Percentiles rank a stretch among this genome's conserved stretches.
Conservation (phyloP, 2,888 invertebrate species). For the Apoda limacodes region DNA sequence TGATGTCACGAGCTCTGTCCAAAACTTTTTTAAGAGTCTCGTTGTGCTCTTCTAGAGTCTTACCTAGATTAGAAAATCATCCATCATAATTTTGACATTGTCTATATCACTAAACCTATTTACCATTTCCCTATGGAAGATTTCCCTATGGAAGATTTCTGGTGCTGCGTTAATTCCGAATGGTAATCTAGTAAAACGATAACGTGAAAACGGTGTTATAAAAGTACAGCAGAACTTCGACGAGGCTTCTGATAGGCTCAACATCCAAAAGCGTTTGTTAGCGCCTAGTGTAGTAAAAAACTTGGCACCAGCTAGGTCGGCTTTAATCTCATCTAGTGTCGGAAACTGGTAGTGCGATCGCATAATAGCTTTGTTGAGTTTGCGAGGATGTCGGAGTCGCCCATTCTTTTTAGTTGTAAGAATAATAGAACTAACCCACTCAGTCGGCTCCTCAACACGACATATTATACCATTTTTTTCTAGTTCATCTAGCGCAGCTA, state of each 20-base stretch:
- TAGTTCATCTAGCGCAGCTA: slow-evolving; percentile 11
- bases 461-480: slow-evolving; percentile 10
- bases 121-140: too few relatives aligned
- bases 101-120: slow-evolving; percentile 15
- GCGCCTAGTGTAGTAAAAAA: too few relatives aligned
- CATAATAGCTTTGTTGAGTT: slow-evolving; percentile 15
- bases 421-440: slow-evolving; percentile 17
- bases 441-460: slow-evolving; percentile 15
- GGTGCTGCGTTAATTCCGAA: slow-evolving; percentile 19
- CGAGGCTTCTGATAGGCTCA: slow-evolving; percentile 9
- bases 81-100: slow-evolving; percentile 14
- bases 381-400: slow-evolving; percentile 15
- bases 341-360: slow-evolving; percentile 18
- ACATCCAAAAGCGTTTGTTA: slow-evolving; percentile 20
- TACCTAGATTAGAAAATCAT: slow-evolving; percentile 19
- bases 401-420: slow-evolving; percentile 15
- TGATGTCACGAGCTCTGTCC: slow-evolving; percentile 12
- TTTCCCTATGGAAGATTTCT: slow-evolving; percentile 16
- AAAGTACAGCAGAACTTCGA: slow-evolving; percentile 21
- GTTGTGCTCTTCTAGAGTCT: slow-evolving; percentile 10
- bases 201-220: slow-evolving; percentile 18
- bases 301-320: slow-evolving; percentile 11
- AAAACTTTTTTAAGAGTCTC: slow-evolving; percentile 8
- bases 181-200: slow-evolving; percentile 14
- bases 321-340: slow-evolving; percentile 17